These are phyloP conservation scores for Aurelia aurita complex sp. Pacific DNA, from an alignment of 30 jellyfish, hydroid and myxozoan species.

Conservation along the genomic window DNA sequence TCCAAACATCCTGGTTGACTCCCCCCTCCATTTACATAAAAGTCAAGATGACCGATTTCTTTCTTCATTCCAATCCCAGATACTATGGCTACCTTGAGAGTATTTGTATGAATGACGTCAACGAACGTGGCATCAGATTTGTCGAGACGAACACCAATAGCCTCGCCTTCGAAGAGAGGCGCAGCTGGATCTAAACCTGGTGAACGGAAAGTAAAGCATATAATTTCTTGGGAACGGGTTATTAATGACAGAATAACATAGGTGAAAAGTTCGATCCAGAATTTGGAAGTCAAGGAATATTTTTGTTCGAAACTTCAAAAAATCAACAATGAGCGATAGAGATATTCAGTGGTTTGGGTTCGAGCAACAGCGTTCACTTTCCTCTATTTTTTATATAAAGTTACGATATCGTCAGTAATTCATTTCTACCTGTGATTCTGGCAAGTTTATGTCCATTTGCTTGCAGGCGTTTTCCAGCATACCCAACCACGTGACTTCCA, in stretches of 20 bases:
- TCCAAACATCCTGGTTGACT: slow-evolving; percentile 79
- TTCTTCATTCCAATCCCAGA: slow-evolving; percentile 74
- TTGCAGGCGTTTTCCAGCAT: slow-evolving; percentile 66
- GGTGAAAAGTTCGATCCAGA: no score
- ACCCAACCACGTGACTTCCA: slow-evolving; percentile 79
- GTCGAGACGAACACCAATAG: slow-evolving; percentile 77
- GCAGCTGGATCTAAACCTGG: slow-evolving; percentile 94
- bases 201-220: neutral
- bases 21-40: slow-evolving; percentile 85
- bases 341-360: no score
- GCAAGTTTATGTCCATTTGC: slow-evolving; percentile 41
- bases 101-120: slow-evolving; percentile 81
- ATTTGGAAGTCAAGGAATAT: no score
- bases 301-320: no score
- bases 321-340: no score
- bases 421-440: slow-evolving; percentile 68
- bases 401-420: neutral
- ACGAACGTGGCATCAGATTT: slow-evolving; percentile 90
- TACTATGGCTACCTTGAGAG: slow-evolving; percentile 55
- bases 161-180: slow-evolving; percentile 80
- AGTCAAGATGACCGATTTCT: slow-evolving; percentile 79
- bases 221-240: no score
- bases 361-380: no score
- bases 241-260: no score
- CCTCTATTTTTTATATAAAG: no score